A percentile compares a stretch with the other conserved stretches of the same genome.
Evolutionary conservation across 2,888 invertebrate species (phyloP).

Genomic region (Athalia rosae): DNA sequence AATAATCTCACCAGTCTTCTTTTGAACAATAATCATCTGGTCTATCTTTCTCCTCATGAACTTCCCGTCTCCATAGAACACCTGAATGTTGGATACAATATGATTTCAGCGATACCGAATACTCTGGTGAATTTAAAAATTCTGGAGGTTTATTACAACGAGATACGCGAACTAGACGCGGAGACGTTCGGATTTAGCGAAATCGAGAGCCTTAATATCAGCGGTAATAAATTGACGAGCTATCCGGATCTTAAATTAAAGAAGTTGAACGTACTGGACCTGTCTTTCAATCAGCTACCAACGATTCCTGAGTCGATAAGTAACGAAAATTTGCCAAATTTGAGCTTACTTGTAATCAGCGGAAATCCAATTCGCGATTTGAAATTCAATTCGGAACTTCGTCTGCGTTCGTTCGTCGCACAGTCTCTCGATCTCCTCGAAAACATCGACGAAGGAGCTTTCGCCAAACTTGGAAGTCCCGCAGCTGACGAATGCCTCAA

Average conservation of each 20-base stretch:
- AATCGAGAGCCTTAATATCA: conserved; percentile 60
- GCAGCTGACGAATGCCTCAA: conserved; percentile 72
- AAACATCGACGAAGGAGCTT: conserved; percentile 71
- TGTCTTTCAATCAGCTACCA: conserved; percentile 75
- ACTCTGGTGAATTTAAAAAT: conserved; percentile 52
- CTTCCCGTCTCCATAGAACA: conserved; percentile 58
- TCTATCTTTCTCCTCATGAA: conserved; percentile 52
- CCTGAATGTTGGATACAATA: conserved; percentile 60
- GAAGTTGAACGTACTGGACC: conserved; percentile 74
- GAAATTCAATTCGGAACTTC: conserved; percentile 74
- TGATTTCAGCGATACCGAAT: conserved; percentile 52
- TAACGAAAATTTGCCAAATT: conserved; percentile 73
- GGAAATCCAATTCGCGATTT: conserved; percentile 75
- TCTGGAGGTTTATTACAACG: conserved; percentile 61
- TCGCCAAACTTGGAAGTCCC: conserved; percentile 72
- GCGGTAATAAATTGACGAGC: conserved; percentile 70
- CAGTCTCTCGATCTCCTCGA: conserved; percentile 55
- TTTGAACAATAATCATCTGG: conserved; percentile 61
- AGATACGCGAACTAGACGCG: conserved; percentile 53
- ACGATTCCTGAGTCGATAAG: conserved; percentile 74
- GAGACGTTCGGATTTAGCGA: conserved; percentile 48
- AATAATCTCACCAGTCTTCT: conserved; percentile 52
- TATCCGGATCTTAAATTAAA: conserved; percentile 73
- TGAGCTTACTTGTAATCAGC: conserved; percentile 75
- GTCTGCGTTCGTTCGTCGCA: conserved; percentile 73